Evolutionary conservation across 2,797 vertebrate genomes (phyloP).

Genomic region (Sciaenops ocellatus): DNA sequence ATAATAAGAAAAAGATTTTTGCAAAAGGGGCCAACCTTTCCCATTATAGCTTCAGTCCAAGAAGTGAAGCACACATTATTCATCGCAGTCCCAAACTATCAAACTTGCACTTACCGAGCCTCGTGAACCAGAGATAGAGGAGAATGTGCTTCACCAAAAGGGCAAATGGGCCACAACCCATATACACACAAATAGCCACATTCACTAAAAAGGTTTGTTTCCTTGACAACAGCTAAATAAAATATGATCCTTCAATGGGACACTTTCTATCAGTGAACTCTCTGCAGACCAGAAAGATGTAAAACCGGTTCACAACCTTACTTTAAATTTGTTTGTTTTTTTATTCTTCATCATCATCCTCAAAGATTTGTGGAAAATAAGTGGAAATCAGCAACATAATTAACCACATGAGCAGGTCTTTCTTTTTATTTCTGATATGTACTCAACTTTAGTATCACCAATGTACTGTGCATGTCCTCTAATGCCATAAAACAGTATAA

Average conservation of each 20-base stretch:
- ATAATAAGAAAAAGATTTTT: neutral
- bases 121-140: slow-evolving; percentile 20
- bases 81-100: slow-evolving; percentile 31
- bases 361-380: neutral
- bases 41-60: slow-evolving; percentile 28
- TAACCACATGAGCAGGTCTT: neutral
- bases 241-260: slow-evolving; percentile 59
- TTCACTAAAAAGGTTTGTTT: slow-evolving; percentile 51
- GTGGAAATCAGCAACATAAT: neutral
- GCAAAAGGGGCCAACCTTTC: neutral
- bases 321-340: neutral
- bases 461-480: neutral
- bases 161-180: slow-evolving; percentile 42
- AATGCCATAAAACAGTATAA: neutral
- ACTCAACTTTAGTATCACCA: neutral
- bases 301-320: slow-evolving; percentile 8
- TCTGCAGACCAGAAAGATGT: neutral
- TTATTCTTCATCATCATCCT: neutral
- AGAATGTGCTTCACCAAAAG: slow-evolving; percentile 34
- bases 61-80: slow-evolving; percentile 24
- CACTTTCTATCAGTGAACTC: slow-evolving; percentile 21
- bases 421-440: slow-evolving; percentile 10
- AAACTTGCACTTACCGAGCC: slow-evolving; percentile 49
- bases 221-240: slow-evolving; percentile 71
- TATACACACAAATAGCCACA: slow-evolving; percentile 58